These are phyloP conservation scores for Gadopsis marmoratus DNA, from an alignment of 2,797 vertebrate species.

Conservation along the genomic window DNA sequence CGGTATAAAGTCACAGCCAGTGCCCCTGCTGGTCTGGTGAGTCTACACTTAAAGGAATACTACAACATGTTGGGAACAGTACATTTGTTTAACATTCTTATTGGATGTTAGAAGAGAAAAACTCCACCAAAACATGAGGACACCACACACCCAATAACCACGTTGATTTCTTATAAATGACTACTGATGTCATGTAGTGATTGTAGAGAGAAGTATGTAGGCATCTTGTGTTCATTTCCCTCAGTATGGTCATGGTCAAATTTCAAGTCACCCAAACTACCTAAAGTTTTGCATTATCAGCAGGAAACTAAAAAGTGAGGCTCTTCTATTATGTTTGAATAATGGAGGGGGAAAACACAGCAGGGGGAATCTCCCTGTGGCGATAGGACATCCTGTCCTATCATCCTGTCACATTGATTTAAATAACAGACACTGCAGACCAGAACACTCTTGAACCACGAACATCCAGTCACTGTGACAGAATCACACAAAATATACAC, in stretches of 20 bases:
- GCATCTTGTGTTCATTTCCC: background rate
- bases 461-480: background rate
- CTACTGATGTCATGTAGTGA: no score
- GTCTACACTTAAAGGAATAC: background rate
- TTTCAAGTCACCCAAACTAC: background rate
- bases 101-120: background rate
- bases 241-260: background rate
- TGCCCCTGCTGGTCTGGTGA: constrained; percentile 20
- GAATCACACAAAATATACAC: background rate
- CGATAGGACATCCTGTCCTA: constrained; percentile 62
- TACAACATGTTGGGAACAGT: background rate
- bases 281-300: constrained; percentile 7
- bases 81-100: background rate
- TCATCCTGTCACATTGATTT: constrained; percentile 49
- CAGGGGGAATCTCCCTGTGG: constrained; percentile 23
- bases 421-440: constrained; percentile 26
- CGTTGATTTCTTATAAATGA: no score
- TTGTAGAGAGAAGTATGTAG: background rate
- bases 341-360: constrained; percentile 22
- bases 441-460: background rate
- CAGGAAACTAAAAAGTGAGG: constrained; percentile 9
- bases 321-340: constrained; percentile 36
- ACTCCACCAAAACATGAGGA: background rate
- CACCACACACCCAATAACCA: background rate
- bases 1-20: background rate